Base-by-base conservation (phyloP, 2,113 vertebrate genomes). In the Morone saxatilis region DNA sequence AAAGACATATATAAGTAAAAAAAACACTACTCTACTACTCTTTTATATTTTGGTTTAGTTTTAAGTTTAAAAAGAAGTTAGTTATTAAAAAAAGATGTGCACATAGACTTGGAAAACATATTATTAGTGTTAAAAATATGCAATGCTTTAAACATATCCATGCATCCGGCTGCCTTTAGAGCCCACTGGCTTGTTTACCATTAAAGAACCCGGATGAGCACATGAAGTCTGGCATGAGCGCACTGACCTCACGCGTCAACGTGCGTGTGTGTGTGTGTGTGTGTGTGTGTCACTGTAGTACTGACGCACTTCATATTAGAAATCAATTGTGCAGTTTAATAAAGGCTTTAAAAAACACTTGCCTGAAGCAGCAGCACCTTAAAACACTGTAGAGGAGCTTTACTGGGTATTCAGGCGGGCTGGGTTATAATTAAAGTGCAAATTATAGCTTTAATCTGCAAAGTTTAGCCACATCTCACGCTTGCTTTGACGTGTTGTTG, bases 141-240 rank as follows among this genome's bases (percentile, higher is more conserved):
- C 2, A 20, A 31, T 0, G 19, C 6, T 31, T 3, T 13, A 22
- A 65, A 14, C 0, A 20, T 19, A 13, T 43, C 14, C 6, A 40
- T 0, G 3, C 9, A 0, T 22, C 12, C 2, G 5, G 6, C 5
- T 1, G 7, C 19, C 14, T 45, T 1, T n/a, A 12, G 8, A 51
- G 11, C 14, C 2, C 12, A 2, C 14, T 7, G 22, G 25, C 8
- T 89, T 90, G 89, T 90, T 69, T 85, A 65, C 40, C 7, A 2
- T 13, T 1, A 45, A 80, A 94, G 86, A 54, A 90, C 94, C 95
- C 93, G 93, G 94, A 95, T 95, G 0, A 70, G 67, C 93, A 95
- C 93, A 87, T 92, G 93, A 79, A 65, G 60, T 57, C 70, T 2
- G 81, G 92, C 89, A 89, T 93, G 90, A 87, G 40, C 47, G 31